A percentile compares a stretch with the other conserved stretches of the same genome.
These are phyloP conservation scores for Callorhinus ursinus DNA, from an alignment of 2,113 vertebrate species.

Conservation along the genomic window DNA sequence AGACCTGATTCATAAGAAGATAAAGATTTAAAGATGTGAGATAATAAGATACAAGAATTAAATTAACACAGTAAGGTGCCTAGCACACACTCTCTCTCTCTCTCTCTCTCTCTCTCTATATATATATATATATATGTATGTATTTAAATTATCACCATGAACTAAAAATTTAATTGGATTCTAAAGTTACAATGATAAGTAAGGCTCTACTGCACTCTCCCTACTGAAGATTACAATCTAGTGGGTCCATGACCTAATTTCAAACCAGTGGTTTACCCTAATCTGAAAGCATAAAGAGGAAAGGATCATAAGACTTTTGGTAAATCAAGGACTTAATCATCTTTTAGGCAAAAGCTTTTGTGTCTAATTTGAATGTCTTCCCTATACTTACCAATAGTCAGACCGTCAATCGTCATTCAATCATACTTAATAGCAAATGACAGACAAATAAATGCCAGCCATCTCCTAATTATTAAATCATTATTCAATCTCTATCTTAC, in stretches of 20 bases:
- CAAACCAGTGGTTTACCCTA: background rate
- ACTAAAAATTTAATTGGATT: slow-evolving; percentile 17
- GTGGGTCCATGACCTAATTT: background rate
- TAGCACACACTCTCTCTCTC: too few species aligned
- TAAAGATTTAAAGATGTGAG: background rate
- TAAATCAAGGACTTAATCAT: slow-evolving; percentile 10
- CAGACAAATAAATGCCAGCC: background rate
- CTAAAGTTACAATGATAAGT: background rate
- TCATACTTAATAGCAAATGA: slow-evolving; percentile 8
- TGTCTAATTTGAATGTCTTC: slow-evolving; percentile 10
- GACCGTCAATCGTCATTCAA: background rate
- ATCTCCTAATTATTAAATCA: background rate
- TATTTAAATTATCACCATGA: background rate
- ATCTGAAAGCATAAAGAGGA: background rate
- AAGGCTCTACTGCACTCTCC: background rate
- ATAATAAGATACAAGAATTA: background rate
- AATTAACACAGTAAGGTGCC: background rate
- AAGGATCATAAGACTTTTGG: background rate
- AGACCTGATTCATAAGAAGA: background rate
- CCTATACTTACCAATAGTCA: background rate
- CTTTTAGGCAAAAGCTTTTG: background rate
- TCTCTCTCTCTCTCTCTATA: too few species aligned
- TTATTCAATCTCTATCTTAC: background rate
- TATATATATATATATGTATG: too few species aligned
- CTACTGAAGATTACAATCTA: background rate